Conservation (phyloP, 2,888 invertebrate genomes). For the Pseudoips prasinana region DNA sequence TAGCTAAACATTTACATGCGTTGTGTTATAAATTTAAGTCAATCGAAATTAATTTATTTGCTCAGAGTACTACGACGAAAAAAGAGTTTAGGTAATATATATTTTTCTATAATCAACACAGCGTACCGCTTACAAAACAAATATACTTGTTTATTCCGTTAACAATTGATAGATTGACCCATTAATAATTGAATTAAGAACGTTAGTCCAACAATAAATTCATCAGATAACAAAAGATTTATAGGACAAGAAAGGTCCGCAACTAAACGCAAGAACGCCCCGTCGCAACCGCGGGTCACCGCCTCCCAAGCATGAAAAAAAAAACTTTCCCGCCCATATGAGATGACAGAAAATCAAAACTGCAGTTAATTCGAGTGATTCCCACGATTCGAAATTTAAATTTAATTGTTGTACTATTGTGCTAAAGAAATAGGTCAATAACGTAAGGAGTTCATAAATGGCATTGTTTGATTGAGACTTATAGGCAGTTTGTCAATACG, state of each 20-base stretch:
- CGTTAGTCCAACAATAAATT: conserved; percentile 35
- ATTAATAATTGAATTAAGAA: conserved; percentile 23
- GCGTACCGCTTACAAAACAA: no score
- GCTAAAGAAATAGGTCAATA: conserved; percentile 79
- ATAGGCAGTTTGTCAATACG: conserved; percentile 80
- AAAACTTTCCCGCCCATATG: conserved; percentile 53
- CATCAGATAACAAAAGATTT: conserved; percentile 36
- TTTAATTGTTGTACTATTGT: conserved; percentile 75
- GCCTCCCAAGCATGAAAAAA: conserved; percentile 48
- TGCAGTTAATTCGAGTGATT: conserved; percentile 68
- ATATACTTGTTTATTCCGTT: no score
- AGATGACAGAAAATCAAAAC: conserved; percentile 66
- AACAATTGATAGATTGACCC: conserved; percentile 15
- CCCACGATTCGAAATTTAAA: conserved; percentile 74
- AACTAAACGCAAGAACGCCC: conserved; percentile 57
- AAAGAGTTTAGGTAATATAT: no score
- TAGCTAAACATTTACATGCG: no score
- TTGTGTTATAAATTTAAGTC: no score
- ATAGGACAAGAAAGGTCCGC: conserved; percentile 27
- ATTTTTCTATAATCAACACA: no score
- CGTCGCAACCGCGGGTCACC: conserved; percentile 38
- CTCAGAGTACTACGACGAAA: no score
- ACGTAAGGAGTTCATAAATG: conserved; percentile 59
- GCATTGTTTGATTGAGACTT: conserved; percentile 74
- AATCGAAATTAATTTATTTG: no score